Evolutionary conservation across 2,797 vertebrate species (phyloP).

Genomic region (Todus mexicanus): DNA sequence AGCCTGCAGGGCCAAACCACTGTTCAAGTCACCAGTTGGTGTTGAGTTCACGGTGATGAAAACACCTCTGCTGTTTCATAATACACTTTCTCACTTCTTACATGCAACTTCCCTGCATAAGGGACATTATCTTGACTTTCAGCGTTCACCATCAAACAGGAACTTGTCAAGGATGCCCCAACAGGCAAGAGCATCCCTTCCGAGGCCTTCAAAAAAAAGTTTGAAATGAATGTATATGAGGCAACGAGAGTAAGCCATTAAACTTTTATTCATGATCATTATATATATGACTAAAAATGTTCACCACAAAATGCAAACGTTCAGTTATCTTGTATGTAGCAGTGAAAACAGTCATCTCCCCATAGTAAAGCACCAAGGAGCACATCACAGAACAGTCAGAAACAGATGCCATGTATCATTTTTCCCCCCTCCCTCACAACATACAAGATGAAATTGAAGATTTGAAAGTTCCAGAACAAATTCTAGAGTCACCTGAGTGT

Average conservation of each 20-base stretch:
- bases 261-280: constrained; percentile 55
- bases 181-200: not conserved
- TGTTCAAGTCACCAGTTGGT: not conserved
- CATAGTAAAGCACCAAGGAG: constrained; percentile 17
- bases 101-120: not conserved
- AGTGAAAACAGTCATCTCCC: not conserved
- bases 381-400: not conserved
- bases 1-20: not conserved
- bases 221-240: not conserved
- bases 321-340: not conserved
- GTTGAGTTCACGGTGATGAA: not conserved
- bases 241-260: constrained; percentile 8
- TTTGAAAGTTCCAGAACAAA: not conserved
- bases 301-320: constrained; percentile 19
- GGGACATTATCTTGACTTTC: not conserved
- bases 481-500: constrained; percentile 35
- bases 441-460: not conserved
- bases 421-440: not conserved
- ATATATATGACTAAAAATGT: not conserved
- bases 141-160: not conserved
- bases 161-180: not conserved
- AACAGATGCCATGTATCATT: not conserved
- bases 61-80: not conserved
- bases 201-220: not conserved
- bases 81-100: not conserved